Base-by-base conservation (phyloP, 2,113 vertebrate species). In the Herpailurus yagouaroundi region DNA sequence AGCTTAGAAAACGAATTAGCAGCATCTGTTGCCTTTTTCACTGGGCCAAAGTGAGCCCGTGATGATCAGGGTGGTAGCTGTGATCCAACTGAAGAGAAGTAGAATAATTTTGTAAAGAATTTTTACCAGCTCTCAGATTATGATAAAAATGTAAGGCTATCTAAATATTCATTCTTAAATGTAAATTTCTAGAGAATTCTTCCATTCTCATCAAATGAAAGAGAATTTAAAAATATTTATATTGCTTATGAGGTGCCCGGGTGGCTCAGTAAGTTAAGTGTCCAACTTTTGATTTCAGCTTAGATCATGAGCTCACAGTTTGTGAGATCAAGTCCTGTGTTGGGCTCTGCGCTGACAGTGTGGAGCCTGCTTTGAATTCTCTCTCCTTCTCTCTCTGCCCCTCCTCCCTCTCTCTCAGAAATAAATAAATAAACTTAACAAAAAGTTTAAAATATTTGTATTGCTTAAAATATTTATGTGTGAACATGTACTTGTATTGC, bases 121-220 rank as follows among this genome's bases (percentile, higher is more conserved):
- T 94, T 60, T 96, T 41, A 68, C 66, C 69, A 92, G 76, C 31
- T 91, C 50, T 94, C 45, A 52, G 33, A 92, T n/a, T 90, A 15
- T 95, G 88, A 96, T 86, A 63, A 93, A 93, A 97, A 90, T 88
- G 69, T 60, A 96, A 84, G 48, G 55, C 74, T 84, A 87, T 50
- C 57, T 79, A 97, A 86, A 89, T 91, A 97, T 95, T 91, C 95
- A 71, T 85, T 93, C 89, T 97, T 79, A 97, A 86, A 93, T 83
- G 52, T n/a, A 93, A 86, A 91, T 92, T 95, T 93, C 71, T 60
- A 87, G 63, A 96, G 85, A 83, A 29, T 88, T 77, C 57, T 79
- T 91, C 50, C 38, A 33, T 97, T 96, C 52, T 95, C 63, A 83
- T 94, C 73, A 92, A 94, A 83, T 82, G 63, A 83, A 96, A 96